phyloP scores from a whole-genome alignment of 2,797 vertebrate genomes.

The Pipistrellus pygmaeus region DNA sequence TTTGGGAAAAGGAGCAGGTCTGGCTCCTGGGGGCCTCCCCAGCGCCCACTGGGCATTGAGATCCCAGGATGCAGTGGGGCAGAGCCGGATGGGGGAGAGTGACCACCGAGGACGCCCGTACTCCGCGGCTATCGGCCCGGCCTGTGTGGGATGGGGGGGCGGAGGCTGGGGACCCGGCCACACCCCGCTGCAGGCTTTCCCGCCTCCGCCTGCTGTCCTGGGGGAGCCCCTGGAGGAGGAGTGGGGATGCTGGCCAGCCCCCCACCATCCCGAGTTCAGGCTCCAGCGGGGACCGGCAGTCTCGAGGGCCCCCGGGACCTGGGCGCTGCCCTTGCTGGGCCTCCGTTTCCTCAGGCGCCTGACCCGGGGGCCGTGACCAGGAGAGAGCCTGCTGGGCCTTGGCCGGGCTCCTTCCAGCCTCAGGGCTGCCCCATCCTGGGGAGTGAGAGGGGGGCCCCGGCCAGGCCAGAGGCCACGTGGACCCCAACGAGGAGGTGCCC shows the following conservation, averaged over 20 bases:
- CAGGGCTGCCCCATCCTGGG: background rate
- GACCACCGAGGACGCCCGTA: accelerated
- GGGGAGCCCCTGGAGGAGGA: accelerated
- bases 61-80: background rate
- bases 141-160: accelerated
- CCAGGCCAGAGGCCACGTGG: background rate
- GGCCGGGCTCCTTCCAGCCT: background rate
- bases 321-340: too few species aligned
- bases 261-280: background rate
- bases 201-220: accelerated
- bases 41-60: background rate
- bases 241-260: too few species aligned
- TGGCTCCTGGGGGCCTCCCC: background rate
- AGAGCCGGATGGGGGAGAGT: background rate
- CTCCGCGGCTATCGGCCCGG: too few species aligned
- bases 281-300: background rate
- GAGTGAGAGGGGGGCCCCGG: background rate
- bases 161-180: background rate
- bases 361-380: background rate
- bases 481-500: background rate
- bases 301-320: background rate
- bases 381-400: background rate
- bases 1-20: background rate
- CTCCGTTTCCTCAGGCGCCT: background rate
- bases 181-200: too few species aligned